phyloP scores from a whole-genome alignment of 2,888 invertebrate genomes.

The Harmothoe impar region DNA sequence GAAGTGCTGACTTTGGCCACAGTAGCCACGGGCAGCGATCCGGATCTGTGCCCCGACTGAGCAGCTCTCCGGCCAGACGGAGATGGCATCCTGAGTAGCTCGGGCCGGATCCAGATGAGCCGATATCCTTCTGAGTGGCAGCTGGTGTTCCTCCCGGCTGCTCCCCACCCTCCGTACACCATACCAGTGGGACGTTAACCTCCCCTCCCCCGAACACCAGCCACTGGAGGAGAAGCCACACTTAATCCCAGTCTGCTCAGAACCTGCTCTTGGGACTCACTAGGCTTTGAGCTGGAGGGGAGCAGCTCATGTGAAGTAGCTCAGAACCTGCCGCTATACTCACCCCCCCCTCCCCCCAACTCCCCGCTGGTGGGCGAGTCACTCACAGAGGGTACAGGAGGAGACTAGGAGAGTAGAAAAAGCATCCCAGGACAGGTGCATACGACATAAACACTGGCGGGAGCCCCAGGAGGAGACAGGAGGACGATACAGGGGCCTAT shows the following conservation, averaged over 20 bases:
- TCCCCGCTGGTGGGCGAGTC: neutral
- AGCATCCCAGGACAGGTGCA: neutral
- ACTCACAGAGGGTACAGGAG: neutral
- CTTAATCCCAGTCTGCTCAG: too few species aligned
- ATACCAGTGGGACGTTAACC: neutral
- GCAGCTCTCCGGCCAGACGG: neutral
- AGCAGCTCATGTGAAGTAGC: constrained; percentile 25
- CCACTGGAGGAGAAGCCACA: constrained; percentile 4
- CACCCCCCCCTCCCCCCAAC: neutral
- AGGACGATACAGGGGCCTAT: neutral
- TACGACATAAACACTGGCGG: neutral
- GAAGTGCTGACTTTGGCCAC: too few species aligned
- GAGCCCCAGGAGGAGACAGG: neutral
- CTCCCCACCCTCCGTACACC: neutral
- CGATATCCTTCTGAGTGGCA: neutral
- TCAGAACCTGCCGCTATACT: neutral
- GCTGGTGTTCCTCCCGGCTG: neutral
- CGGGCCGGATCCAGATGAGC: constrained; percentile 6
- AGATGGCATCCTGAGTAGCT: constrained; percentile 25
- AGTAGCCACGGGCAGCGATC: neutral
- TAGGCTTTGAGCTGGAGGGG: neutral
- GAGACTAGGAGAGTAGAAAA: neutral
- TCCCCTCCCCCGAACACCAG: neutral
- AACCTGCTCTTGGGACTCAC: too few species aligned
- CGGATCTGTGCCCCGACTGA: neutral